Evolutionary conservation across 2,888 invertebrate genomes (phyloP).

Genomic region (Baronia brevicornis): DNA sequence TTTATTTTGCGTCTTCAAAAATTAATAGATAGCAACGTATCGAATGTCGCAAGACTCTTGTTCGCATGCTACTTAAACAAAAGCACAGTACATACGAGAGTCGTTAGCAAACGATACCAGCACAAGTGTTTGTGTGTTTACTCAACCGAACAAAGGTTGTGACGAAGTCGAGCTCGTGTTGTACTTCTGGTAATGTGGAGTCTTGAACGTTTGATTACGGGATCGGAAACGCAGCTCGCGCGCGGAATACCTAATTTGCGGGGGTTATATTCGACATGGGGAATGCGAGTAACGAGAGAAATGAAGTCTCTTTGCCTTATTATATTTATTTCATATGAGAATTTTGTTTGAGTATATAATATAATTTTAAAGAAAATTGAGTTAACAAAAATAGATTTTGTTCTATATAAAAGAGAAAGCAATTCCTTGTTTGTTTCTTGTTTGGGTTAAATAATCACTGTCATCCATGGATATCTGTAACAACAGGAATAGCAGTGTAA

Average conservation of each 20-base stretch:
- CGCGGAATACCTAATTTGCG: conserved; percentile 21
- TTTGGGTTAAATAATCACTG: conserved; percentile 4
- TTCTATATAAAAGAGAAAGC: too few species aligned
- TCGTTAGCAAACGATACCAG: conserved; percentile 31
- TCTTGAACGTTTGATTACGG: conserved; percentile 29
- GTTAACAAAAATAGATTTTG: too few species aligned
- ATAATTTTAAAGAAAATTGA: too few species aligned
- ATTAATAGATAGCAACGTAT: too few species aligned
- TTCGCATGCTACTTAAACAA: too few species aligned
- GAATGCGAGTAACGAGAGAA: neutral
- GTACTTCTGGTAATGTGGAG: conserved; percentile 20
- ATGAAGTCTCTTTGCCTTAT: conserved; percentile 6
- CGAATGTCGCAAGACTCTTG: too few species aligned
- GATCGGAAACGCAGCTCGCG: conserved; percentile 22
- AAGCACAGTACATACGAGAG: conserved; percentile 21
- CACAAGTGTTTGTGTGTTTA: conserved; percentile 31
- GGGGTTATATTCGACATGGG: conserved; percentile 11
- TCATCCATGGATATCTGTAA: too few species aligned
- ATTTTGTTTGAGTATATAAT: too few species aligned
- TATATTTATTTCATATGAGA: too few species aligned
- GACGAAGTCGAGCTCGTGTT: conserved; percentile 20
- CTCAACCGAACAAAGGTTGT: conserved; percentile 28
- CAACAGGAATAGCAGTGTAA: too few species aligned
- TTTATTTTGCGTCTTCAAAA: too few species aligned
- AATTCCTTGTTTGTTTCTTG: conserved; percentile 9